These are phyloP conservation scores for Triops longicaudatus DNA, from an alignment of 1,140 invertebrate genomes.

Conservation along the genomic window DNA sequence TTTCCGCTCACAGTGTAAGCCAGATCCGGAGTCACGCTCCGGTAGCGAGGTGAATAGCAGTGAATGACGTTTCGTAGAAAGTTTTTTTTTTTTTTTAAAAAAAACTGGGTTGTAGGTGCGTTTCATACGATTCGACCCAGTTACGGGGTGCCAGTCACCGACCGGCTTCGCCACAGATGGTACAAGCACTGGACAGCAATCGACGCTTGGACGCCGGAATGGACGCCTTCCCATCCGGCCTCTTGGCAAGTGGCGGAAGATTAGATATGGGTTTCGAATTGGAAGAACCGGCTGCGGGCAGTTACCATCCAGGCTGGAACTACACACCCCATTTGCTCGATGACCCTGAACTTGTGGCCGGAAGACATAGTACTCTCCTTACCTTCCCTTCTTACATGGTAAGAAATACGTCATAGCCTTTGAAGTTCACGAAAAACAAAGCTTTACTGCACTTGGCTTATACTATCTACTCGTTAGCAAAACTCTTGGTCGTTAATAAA, in stretches of 20 bases:
- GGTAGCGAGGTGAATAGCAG: constrained; percentile 36
- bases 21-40: constrained; percentile 34
- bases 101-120: background rate
- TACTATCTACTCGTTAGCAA: too few species aligned
- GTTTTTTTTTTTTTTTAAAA: background rate
- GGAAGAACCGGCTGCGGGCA: constrained; percentile 21
- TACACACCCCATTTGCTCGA: constrained; percentile 86
- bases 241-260: constrained; percentile 42
- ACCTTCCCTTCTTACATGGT: constrained; percentile 91
- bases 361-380: constrained; percentile 86
- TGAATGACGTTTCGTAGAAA: background rate
- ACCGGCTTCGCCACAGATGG: constrained; percentile 27
- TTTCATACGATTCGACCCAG: background rate
- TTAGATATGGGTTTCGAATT: constrained; percentile 19
- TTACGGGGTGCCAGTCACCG: constrained; percentile 33
- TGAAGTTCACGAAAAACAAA: too few species aligned
- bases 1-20: background rate
- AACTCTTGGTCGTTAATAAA: too few species aligned
- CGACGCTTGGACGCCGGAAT: constrained; percentile 41
- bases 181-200: background rate
- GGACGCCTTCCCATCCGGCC: constrained; percentile 49
- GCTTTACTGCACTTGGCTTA: too few species aligned
- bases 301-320: constrained; percentile 38
- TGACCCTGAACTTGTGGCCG: constrained; percentile 89
- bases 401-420: constrained; percentile 32